Evolutionary conservation across 2,888 invertebrate genomes (phyloP).

Genomic region (Drosophila paramelanica): DNA sequence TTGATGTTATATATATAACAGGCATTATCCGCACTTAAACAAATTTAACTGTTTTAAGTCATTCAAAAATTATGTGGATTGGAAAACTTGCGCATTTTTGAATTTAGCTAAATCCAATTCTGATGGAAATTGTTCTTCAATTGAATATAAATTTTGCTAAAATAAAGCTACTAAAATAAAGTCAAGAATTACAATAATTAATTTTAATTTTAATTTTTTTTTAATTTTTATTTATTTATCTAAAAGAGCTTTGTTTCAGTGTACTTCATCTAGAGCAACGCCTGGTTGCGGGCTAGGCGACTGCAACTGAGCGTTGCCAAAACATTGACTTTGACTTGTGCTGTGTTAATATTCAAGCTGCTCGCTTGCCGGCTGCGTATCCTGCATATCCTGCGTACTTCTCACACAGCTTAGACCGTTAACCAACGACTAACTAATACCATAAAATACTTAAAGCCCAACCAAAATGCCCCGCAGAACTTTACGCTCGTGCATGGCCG

Average conservation of each 20-base stretch:
- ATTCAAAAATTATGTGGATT: no score
- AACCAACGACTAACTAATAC: slow-evolving; percentile 2
- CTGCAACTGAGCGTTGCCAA: slow-evolving; percentile 43
- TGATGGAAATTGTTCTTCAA: no score
- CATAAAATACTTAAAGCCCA: slow-evolving; percentile 17
- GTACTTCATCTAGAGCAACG: not conserved
- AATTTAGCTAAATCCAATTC: no score
- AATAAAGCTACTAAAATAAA: no score
- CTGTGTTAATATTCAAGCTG: slow-evolving; percentile 48
- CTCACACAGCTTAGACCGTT: slow-evolving; percentile 1
- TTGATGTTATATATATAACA: no score
- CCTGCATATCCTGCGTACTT: not conserved
- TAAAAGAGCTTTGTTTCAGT: not conserved
- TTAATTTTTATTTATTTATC: no score
- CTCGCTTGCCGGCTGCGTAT: slow-evolving; percentile 16
- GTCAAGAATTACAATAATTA: no score
- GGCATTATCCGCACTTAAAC: no score
- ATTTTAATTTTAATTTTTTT: no score
- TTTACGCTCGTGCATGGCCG: slow-evolving; percentile 12
- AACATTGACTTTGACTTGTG: slow-evolving; percentile 71
- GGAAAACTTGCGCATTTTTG: no score
- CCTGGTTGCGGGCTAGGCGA: slow-evolving; percentile 8
- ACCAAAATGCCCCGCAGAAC: slow-evolving; percentile 1
- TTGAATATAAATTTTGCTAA: no score
- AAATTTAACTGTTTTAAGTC: no score